These are phyloP conservation scores for Decapterus maruadsi DNA, from an alignment of 2,797 vertebrate genomes.

Conservation along the genomic window DNA sequence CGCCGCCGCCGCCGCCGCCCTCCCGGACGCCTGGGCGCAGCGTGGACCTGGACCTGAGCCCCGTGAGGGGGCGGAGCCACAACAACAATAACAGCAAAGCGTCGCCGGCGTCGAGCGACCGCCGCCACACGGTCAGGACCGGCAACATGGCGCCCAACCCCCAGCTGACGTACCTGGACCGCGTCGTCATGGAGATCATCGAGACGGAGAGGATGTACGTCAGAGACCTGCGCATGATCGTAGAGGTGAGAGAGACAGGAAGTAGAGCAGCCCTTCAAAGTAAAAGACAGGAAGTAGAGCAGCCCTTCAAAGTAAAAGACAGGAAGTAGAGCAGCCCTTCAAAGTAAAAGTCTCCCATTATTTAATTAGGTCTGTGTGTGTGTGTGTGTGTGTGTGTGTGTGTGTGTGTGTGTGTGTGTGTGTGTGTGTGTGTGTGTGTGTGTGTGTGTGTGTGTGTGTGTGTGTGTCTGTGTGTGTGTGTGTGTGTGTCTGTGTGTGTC, in stretches of 20 bases:
- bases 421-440: too few species aligned
- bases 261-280: too few species aligned
- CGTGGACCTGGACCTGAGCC: constrained; percentile 56
- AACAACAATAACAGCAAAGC: constrained; percentile 73
- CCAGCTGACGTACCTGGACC: constrained; percentile 91
- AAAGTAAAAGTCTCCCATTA: neutral
- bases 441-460: too few species aligned
- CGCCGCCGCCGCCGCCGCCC: constrained; percentile 33
- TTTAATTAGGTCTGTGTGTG: too few species aligned
- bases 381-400: too few species aligned
- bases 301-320: too few species aligned
- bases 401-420: too few species aligned
- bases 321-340: too few species aligned
- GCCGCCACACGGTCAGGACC: constrained; percentile 9
- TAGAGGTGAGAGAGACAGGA: constrained; percentile 85
- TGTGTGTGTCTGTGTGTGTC: too few species aligned
- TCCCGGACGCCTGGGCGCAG: constrained; percentile 2
- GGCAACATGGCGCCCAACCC: constrained; percentile 73
- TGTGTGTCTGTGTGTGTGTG: too few species aligned
- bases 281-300: too few species aligned
- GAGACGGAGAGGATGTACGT: constrained; percentile 96
- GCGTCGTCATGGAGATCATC: constrained; percentile 94
- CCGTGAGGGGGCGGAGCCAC: neutral
- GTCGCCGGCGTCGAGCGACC: neutral
- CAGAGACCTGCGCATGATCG: constrained; percentile 93